phyloP scores from a whole-genome alignment of 2,797 vertebrate species.

The Mionectes olivaceus region DNA sequence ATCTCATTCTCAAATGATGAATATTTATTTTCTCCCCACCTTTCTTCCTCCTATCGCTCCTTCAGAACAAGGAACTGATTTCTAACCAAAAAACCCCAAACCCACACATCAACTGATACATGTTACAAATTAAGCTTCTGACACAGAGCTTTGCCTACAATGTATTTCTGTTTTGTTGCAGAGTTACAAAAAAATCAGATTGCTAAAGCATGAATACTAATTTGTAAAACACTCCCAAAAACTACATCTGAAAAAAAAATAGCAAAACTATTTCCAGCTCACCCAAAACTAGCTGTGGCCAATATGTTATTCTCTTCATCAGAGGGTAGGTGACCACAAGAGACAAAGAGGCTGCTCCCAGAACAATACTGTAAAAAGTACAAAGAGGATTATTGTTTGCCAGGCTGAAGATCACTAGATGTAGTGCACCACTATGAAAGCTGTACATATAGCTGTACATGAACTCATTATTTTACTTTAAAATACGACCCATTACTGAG shows the following conservation, averaged over 20 bases:
- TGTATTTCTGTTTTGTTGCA: not conserved
- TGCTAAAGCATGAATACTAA: not conserved
- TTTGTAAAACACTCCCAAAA: not conserved
- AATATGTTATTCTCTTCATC: constrained; percentile 97
- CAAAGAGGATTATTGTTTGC: not conserved
- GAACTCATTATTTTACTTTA: not conserved
- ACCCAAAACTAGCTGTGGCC: constrained; percentile 95
- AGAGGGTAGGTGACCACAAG: constrained; percentile 92
- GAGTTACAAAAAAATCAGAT: not conserved
- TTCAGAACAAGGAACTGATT: not conserved
- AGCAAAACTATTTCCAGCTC: constrained; percentile 27
- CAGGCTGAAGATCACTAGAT: not conserved
- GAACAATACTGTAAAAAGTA: constrained; percentile 81
- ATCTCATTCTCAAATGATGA: not conserved
- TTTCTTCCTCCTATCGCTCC: not conserved
- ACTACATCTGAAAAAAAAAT: not conserved
- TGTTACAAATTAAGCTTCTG: not conserved
- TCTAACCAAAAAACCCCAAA: accelerated
- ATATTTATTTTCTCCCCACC: not conserved
- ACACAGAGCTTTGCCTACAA: not conserved
- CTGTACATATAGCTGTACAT: not conserved
- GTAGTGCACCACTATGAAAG: not conserved
- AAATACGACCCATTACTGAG: not conserved
- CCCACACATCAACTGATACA: not conserved
- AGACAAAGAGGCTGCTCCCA: constrained; percentile 90